phyloP scores from a whole-genome alignment of 2,888 invertebrate species.

The Altica lythri region DNA sequence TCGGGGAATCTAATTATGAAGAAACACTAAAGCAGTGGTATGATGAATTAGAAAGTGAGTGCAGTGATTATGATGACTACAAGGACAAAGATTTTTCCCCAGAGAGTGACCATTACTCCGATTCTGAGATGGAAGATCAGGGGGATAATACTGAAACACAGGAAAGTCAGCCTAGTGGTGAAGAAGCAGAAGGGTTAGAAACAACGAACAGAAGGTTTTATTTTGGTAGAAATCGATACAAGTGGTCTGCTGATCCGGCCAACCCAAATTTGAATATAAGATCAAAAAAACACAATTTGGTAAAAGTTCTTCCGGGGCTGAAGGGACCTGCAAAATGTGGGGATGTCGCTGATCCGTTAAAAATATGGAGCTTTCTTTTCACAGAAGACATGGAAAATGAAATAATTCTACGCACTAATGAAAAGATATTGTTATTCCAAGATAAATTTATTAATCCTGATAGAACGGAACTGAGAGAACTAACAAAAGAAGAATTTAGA shows the following conservation, averaged over 20 bases:
- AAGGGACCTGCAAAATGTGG: constrained; percentile 1
- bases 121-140: background rate
- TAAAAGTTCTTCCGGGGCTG: background rate
- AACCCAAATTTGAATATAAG: background rate
- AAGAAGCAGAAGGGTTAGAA: background rate
- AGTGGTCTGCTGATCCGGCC: background rate
- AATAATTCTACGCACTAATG: too few species aligned
- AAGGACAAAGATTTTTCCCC: background rate
- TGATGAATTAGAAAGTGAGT: constrained; percentile 4
- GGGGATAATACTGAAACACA: background rate
- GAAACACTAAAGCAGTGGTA: background rate
- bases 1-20: constrained; percentile 2
- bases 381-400: too few species aligned
- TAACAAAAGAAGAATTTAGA: too few species aligned
- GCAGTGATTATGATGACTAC: background rate
- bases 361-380: too few species aligned
- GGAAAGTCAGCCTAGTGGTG: background rate
- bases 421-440: too few species aligned
- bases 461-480: too few species aligned
- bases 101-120: constrained; percentile 6
- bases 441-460: too few species aligned
- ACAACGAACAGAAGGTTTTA: background rate
- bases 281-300: background rate
- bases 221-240: constrained; percentile 4
- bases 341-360: background rate